Evolutionary conservation across 2,113 vertebrate species (phyloP), one percentile per base, ranked within the genome.

Genomic region (Oreocharis arfaki): DNA sequence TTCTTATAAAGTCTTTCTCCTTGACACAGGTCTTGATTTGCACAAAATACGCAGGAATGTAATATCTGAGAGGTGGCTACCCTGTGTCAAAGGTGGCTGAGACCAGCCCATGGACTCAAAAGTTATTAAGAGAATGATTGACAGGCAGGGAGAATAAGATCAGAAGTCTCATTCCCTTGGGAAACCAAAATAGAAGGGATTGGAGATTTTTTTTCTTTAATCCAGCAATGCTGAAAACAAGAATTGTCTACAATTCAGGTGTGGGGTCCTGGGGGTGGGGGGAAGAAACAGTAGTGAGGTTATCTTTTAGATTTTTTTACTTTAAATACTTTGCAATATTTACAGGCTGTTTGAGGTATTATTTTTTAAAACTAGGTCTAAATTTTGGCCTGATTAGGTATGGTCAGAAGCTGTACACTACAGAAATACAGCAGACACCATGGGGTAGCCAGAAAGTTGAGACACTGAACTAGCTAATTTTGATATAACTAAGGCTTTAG

Each of bases 61-160:
- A 93, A 84, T 93, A 90, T 81, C 83, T 78, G 68, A 90, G 83
- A 81, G 47, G 69, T 71, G 47, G 35, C 27, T 77, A 44, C 55
- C 73, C 27, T 44, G 30, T 67, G 86, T 90, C 96, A 95, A 87
- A 95, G 94, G 91, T 90, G 64, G 10, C 83, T 84, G 59, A 92
- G 82, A 77, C 32, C 60, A 90, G 32, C 20, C 83, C 65, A 13
- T 13, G 30, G 47, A 71, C 93, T 78, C 71, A 83, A 39, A 95
- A 89, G 24, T 89, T 89, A 95, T 89, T 81, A 95, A 88, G 26
- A 75, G 47, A n/a, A 33, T 56, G 86, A 93, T 13, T 95, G 95
- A 28, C 87, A 94, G 68, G 33, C 42, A 74, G 60, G 21, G 27
- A 95, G 79, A 81, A 86, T 37, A 75, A 76, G n/a, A 87, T 63